These are phyloP conservation scores for Cydia amplana DNA, from an alignment of 1,140 invertebrate species.

Conservation along the genomic window DNA sequence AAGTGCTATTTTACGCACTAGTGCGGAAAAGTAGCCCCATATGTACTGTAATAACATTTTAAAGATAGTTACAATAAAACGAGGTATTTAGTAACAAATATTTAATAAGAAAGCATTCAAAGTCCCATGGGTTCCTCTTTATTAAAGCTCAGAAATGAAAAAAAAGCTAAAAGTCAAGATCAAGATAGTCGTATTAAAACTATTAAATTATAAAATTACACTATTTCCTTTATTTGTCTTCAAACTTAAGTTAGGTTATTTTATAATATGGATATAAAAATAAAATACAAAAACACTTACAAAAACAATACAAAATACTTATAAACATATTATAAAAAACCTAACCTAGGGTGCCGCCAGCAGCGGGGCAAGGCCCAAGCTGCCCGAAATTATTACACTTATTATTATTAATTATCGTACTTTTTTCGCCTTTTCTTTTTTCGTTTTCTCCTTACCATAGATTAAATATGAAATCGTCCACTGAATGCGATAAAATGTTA, in stretches of 20 bases:
- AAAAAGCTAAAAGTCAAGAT: neutral
- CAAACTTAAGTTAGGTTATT: no score
- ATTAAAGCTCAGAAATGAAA: neutral
- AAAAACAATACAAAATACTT: no score
- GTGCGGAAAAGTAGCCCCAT: no score
- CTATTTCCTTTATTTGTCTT: no score
- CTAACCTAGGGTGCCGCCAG: no score
- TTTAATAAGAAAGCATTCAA: neutral
- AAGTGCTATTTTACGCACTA: no score
- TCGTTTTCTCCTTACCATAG: conserved; percentile 23
- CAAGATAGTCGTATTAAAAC: neutral
- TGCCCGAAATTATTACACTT: no score
- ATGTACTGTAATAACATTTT: neutral
- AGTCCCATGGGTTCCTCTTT: neutral
- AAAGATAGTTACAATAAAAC: neutral
- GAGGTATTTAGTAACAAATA: neutral
- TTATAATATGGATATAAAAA: no score
- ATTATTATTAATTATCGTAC: conserved; percentile 13
- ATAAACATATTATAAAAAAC: no score
- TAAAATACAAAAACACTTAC: no score
- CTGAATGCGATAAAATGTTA: conserved; percentile 42
- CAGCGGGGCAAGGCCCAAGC: no score
- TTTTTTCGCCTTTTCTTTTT: conserved; percentile 33
- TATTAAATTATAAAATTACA: no score
- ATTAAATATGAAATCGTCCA: conserved; percentile 41